Evolutionary conservation across 2,797 vertebrate species (phyloP).

Genomic region (Poeciliopsis gracilis): DNA sequence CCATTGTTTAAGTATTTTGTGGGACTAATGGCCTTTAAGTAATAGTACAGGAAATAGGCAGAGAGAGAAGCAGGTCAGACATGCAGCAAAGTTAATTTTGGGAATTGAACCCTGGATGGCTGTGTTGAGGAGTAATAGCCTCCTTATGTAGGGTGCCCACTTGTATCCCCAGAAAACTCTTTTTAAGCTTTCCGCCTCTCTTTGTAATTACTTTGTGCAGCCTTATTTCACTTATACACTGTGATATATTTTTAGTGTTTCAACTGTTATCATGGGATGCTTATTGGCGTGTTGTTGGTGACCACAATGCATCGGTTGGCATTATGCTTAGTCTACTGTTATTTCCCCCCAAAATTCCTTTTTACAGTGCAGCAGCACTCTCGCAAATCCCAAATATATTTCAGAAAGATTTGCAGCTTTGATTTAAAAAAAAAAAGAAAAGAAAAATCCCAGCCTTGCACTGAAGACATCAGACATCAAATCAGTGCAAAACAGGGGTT

Average conservation of each 20-base stretch:
- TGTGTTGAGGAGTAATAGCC: not conserved
- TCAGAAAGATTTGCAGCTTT: conserved; percentile 21
- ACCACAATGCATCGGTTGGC: not conserved
- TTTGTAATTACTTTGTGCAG: not conserved
- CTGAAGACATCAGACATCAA: conserved; percentile 52
- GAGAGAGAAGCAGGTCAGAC: not conserved
- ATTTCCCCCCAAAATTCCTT: not conserved
- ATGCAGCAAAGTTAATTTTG: not conserved
- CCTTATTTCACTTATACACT: not conserved
- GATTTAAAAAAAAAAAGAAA: not conserved
- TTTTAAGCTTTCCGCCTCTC: not conserved
- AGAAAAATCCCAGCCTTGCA: conserved; percentile 34
- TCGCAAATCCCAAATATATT: conserved; percentile 20
- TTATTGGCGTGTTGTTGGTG: not conserved
- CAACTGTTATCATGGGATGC: not conserved
- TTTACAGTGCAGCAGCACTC: not conserved
- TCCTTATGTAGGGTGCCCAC: not conserved
- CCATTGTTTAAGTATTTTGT: not conserved
- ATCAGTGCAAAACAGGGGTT: conserved; percentile 58
- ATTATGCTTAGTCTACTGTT: not conserved
- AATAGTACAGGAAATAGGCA: not conserved
- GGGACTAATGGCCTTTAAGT: not conserved
- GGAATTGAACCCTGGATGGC: not conserved
- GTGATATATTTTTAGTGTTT: not conserved
- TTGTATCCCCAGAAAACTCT: not conserved